These are phyloP conservation scores for Parambassis ranga DNA, from an alignment of 2,797 vertebrate genomes.

Conservation along the genomic window DNA sequence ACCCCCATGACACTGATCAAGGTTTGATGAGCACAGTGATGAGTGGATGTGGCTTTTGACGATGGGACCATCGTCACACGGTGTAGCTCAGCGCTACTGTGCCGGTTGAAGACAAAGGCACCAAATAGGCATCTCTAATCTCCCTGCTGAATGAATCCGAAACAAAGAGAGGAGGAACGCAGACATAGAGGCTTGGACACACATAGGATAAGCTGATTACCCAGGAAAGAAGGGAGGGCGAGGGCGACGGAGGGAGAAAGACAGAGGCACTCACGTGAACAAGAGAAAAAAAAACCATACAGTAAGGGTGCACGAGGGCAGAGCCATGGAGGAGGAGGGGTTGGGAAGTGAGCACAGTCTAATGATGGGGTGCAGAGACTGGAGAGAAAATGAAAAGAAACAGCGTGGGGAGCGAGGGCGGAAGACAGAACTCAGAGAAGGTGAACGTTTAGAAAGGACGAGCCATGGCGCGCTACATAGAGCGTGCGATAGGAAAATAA, in stretches of 20 bases:
- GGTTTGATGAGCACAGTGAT: constrained; percentile 28
- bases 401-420: constrained; percentile 7
- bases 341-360: constrained; percentile 2
- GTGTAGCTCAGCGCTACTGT: constrained; percentile 55
- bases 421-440: constrained; percentile 17
- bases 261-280: constrained; percentile 52
- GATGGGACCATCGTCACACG: constrained; percentile 29
- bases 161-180: constrained; percentile 79
- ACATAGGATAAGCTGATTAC: constrained; percentile 82
- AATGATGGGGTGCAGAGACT: constrained; percentile 60
- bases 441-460: constrained; percentile 50
- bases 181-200: constrained; percentile 77
- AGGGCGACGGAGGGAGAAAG: constrained; percentile 41
- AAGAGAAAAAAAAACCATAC: constrained; percentile 53
- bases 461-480: constrained; percentile 27
- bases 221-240: constrained; percentile 58
- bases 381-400: constrained; percentile 53
- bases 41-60: constrained; percentile 27
- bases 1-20: constrained; percentile 32
- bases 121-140: constrained; percentile 84
- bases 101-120: constrained; percentile 75
- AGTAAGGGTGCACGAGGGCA: constrained; percentile 53
- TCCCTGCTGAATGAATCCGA: constrained; percentile 79
- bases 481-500: constrained; percentile 51
- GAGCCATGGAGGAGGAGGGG: constrained; percentile 29